Evolutionary conservation across 2,888 invertebrate species (phyloP).

Genomic region (Acleris sparsana): DNA sequence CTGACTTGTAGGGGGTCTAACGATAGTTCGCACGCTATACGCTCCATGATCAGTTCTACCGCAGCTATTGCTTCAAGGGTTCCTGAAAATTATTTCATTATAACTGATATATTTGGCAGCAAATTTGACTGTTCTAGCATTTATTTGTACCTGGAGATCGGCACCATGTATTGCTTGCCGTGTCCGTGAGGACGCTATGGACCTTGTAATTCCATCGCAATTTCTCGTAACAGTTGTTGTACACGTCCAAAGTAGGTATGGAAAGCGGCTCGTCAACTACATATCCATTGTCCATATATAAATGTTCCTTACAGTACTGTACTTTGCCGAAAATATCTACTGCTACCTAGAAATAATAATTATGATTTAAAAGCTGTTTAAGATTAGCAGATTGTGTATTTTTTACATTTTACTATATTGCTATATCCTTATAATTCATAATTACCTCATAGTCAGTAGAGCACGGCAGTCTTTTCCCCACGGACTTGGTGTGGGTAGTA

Average conservation of each 20-base stretch:
- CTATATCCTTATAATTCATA: no score
- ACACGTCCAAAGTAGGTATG: slow-evolving; percentile 37
- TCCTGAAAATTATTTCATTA: slow-evolving; percentile 42
- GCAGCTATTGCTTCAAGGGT: slow-evolving; percentile 78
- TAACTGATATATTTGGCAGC: not conserved
- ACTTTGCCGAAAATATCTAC: slow-evolving; percentile 73
- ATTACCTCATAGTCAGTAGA: slow-evolving; percentile 76
- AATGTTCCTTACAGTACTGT: slow-evolving; percentile 71
- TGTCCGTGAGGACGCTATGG: slow-evolving; percentile 57
- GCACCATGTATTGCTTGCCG: slow-evolving; percentile 57
- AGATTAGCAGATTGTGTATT: no score
- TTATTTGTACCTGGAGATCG: slow-evolving; percentile 57
- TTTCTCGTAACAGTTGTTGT: slow-evolving; percentile 54
- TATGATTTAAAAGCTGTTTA: no score
- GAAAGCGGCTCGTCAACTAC: slow-evolving; percentile 52
- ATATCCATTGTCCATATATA: slow-evolving; percentile 78
- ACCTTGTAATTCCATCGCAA: slow-evolving; percentile 52
- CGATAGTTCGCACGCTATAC: slow-evolving; percentile 72
- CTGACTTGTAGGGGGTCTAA: slow-evolving; percentile 81
- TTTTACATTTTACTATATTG: no score
- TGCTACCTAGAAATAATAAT: slow-evolving; percentile 45
- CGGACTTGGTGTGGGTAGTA: slow-evolving; percentile 84
- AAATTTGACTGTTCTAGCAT: not conserved
- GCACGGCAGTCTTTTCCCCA: slow-evolving; percentile 80
- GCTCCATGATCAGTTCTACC: slow-evolving; percentile 84